These are phyloP conservation scores for Gracilinanus agilis DNA, from an alignment of 2,113 vertebrate genomes.

Conservation along the genomic window DNA sequence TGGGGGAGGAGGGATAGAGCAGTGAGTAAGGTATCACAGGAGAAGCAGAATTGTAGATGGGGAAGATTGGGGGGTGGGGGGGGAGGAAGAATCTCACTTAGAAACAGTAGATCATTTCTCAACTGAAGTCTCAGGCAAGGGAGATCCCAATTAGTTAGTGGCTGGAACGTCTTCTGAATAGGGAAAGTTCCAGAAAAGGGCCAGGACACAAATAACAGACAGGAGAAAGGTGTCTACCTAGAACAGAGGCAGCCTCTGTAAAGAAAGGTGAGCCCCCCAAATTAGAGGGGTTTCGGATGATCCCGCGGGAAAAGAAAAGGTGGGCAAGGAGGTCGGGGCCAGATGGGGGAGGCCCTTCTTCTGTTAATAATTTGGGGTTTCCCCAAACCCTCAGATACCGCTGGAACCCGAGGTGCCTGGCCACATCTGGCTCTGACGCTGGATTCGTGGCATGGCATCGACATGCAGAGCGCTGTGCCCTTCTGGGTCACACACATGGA, in stretches of 20 bases:
- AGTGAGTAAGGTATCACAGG: neutral
- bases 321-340: neutral
- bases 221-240: neutral
- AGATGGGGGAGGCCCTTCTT: neutral
- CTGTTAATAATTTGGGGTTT: neutral
- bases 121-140: neutral
- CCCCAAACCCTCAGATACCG: neutral
- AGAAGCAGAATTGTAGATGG: neutral
- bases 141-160: neutral
- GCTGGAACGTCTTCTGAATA: neutral
- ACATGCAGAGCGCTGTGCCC: slow-evolving; percentile 26
- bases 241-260: neutral
- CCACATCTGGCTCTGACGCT: neutral
- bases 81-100: neutral
- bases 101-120: neutral
- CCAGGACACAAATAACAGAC: neutral
- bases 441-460: slow-evolving; percentile 67
- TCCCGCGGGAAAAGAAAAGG: neutral
- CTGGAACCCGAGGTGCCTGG: slow-evolving; percentile 10
- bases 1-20: neutral
- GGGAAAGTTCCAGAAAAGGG: neutral
- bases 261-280: neutral
- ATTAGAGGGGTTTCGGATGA: neutral
- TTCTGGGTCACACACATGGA: slow-evolving; percentile 67
- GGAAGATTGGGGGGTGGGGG: neutral